Percentiles rank a stretch among this genome's conserved stretches.
These are phyloP conservation scores for Cryptocheilus praepositus DNA, from an alignment of 2,888 invertebrate species.

Conservation along the genomic window DNA sequence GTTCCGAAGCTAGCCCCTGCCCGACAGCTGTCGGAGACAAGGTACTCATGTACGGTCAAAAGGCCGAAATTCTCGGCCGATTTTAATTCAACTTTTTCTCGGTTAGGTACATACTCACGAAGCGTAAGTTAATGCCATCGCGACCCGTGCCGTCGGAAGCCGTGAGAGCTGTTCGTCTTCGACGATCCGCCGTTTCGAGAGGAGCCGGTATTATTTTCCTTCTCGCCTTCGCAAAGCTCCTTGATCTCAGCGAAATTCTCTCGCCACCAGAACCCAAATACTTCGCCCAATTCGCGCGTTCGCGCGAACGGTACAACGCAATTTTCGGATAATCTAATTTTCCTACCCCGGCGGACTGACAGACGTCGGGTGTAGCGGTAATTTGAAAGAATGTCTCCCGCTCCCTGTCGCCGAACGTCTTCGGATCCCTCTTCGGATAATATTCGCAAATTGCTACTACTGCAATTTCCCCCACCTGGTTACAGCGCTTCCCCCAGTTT, in stretches of 20 bases:
- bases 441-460: conserved; percentile 57
- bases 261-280: not conserved
- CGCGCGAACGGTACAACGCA: not conserved
- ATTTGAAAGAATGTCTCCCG: conserved; percentile 48
- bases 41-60: not conserved
- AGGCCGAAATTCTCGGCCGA: too few species aligned
- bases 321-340: conserved; percentile 44
- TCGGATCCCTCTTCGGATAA: conserved; percentile 46
- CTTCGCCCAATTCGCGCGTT: not conserved
- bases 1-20: conserved; percentile 8
- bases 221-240: too few species aligned
- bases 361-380: conserved; percentile 25
- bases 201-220: too few species aligned
- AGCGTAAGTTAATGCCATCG: too few species aligned
- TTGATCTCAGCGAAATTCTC: too few species aligned
- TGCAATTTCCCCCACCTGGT: conserved; percentile 55
- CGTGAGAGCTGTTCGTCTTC: too few species aligned
- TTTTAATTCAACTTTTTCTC: too few species aligned
- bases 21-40: conserved; percentile 46
- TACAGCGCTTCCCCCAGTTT: conserved; percentile 31
- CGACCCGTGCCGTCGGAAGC: too few species aligned
- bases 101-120: too few species aligned
- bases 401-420: conserved; percentile 51
- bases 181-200: too few species aligned
- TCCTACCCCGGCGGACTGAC: conserved; percentile 21